phyloP scores from a whole-genome alignment of 2,888 invertebrate species.

The Chymomyza amoena region DNA sequence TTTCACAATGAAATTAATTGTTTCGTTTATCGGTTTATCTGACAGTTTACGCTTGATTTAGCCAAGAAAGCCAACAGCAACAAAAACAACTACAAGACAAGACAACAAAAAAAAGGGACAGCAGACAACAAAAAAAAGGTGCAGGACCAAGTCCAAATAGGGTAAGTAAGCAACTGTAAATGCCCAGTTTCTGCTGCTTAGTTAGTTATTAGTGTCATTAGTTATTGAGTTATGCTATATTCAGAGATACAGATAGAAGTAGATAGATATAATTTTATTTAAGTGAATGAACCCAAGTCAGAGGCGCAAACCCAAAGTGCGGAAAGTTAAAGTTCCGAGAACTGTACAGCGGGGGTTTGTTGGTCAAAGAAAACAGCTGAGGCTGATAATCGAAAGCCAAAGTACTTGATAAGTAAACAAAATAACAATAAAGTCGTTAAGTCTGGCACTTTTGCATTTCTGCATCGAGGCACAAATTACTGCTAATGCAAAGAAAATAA shows the following conservation, averaged over 20 bases:
- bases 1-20: conserved; percentile 65
- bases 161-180: neutral
- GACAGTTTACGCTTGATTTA: conserved; percentile 69
- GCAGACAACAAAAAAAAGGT: neutral
- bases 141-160: neutral
- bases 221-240: conserved; percentile 24
- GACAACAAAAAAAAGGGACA: neutral
- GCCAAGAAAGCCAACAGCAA: conserved; percentile 17
- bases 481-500: too few relatives aligned
- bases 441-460: too few relatives aligned
- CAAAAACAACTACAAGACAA: neutral
- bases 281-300: neutral
- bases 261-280: neutral
- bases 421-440: too few relatives aligned
- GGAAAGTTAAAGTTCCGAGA: neutral
- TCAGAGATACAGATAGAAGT: neutral
- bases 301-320: neutral
- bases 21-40: conserved; percentile 71
- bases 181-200: conserved; percentile 17
- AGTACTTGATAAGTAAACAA: too few relatives aligned
- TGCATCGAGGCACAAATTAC: too few relatives aligned
- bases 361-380: too few relatives aligned
- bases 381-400: too few relatives aligned
- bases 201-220: conserved; percentile 48
- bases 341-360: too few relatives aligned